phyloP scores from a whole-genome alignment of 2,797 vertebrate species.

The Lepus oiostolus region DNA sequence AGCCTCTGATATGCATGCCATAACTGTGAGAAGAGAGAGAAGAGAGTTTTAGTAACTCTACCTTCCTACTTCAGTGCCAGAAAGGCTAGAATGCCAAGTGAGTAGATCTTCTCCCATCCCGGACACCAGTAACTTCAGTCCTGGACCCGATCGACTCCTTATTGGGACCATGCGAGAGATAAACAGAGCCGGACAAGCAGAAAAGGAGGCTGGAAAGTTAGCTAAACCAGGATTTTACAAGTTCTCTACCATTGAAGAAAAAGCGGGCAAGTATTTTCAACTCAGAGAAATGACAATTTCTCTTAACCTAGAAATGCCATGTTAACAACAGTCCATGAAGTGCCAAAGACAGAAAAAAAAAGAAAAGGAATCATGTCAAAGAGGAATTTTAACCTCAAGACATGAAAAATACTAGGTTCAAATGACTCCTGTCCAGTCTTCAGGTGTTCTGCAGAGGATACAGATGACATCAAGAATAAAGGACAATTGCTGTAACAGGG shows the following conservation, averaged over 20 bases:
- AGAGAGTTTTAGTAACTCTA: neutral
- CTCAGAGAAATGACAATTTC: neutral
- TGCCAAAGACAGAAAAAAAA: neutral
- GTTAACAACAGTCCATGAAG: neutral
- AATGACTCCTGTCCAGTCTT: neutral
- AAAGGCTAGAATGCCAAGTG: neutral
- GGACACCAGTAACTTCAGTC: neutral
- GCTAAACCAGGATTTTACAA: neutral
- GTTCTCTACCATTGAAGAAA: neutral
- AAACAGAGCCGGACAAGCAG: neutral
- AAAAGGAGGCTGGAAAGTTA: neutral
- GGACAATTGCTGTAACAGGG: neutral
- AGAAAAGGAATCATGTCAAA: neutral
- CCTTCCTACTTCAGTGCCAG: neutral
- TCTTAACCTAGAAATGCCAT: neutral
- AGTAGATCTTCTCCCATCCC: neutral
- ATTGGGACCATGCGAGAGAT: neutral
- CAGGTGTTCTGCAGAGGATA: neutral
- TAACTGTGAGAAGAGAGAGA: too few species aligned
- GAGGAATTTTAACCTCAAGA: slow-evolving; percentile 6
- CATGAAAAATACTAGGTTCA: neutral
- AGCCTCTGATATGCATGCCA: neutral
- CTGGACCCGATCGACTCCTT: neutral
- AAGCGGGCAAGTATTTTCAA: neutral
- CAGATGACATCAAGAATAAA: neutral